phyloP scores from a whole-genome alignment of 35 echinoderm and acorn worm species.

The Strongylocentrotus purpuratus region DNA sequence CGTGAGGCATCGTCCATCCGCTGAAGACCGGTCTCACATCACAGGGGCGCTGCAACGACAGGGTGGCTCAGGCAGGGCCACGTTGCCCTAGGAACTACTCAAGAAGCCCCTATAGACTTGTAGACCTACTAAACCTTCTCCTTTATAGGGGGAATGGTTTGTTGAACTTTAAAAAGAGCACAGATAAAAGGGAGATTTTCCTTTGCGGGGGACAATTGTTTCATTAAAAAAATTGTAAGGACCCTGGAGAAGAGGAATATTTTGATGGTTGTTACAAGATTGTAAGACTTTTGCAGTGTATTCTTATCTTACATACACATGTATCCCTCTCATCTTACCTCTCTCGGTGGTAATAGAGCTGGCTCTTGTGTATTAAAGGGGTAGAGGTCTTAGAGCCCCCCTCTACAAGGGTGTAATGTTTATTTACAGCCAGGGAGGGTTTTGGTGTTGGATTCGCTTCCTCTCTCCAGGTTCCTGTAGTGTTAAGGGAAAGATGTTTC shows the following conservation, averaged over 20 bases:
- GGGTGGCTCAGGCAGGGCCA: neutral
- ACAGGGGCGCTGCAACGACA: neutral
- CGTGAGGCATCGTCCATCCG: slow-evolving; percentile 76
- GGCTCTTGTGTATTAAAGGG: neutral
- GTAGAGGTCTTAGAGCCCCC: too few relatives aligned
- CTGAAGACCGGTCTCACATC: slow-evolving; percentile 6
- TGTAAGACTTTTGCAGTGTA: neutral
- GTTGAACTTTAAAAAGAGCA: too few relatives aligned
- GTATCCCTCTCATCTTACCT: neutral
- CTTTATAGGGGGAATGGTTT: too few relatives aligned
- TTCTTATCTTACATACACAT: too few relatives aligned
- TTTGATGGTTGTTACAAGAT: neutral
- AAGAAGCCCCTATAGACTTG: neutral
- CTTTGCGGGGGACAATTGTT: neutral
- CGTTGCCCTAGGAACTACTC: neutral
- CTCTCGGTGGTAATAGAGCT: neutral
- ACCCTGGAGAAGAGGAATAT: neutral
- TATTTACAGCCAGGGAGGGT: too few relatives aligned
- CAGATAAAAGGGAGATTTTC: neutral
- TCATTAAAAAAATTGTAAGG: neutral
- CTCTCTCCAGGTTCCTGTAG: too few relatives aligned
- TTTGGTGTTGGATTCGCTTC: too few relatives aligned
- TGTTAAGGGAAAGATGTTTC: too few relatives aligned
- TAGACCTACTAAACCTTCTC: too few relatives aligned
- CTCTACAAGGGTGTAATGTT: too few relatives aligned